Base-by-base conservation (phyloP, 1,140 invertebrate genomes). In the Pectinophora gossypiella region DNA sequence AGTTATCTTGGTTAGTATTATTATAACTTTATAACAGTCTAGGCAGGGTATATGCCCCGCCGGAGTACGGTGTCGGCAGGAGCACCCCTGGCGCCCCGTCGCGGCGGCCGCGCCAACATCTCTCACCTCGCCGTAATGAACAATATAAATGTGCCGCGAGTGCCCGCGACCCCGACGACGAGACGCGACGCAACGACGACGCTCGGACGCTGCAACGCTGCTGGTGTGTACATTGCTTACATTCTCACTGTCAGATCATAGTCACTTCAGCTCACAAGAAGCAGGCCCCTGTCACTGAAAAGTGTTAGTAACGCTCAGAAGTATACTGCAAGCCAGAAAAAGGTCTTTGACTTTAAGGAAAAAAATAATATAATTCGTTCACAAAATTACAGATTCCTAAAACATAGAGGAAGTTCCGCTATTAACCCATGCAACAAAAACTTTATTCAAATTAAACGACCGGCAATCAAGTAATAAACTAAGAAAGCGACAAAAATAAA, bases 111-210 rank as follows among this genome's bases (percentile, higher is more conserved):
- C 82, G 78, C 74, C 79, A 70, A 72, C 78, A 79, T 78, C 80
- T 85, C 82, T 84, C 80, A 84, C 80, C 82, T 83, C 68, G 60
- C 56, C 56, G 73, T 83, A 83, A 85, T 82, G 79, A 78, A 84
- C 78, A 72, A 82, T 82, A 83, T 76, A 81, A 82, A 85, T 80
- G 77, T 76, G 77, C 76, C 66, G 78, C 16, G 36, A 16, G 36
- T 40, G 38, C 52, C 15, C 49, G 23, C 52, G 48, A 55, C 56
- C 46, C 52, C 52, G 53, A 51, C 58, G 36, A 38, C 47, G 12
- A 35, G 20, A 35, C 21, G 53, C 12, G 22, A 50, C 47, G 54
- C 59, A 51, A 54, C 57, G 60, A 56, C 59, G 23, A 70, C 60
- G 68, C 67, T 64, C 65, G n/a, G n/a, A n/a, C n/a, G n/a, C n/a